Base-by-base conservation (phyloP, 2,113 vertebrate species). In the Aptenodytes forsteri region DNA sequence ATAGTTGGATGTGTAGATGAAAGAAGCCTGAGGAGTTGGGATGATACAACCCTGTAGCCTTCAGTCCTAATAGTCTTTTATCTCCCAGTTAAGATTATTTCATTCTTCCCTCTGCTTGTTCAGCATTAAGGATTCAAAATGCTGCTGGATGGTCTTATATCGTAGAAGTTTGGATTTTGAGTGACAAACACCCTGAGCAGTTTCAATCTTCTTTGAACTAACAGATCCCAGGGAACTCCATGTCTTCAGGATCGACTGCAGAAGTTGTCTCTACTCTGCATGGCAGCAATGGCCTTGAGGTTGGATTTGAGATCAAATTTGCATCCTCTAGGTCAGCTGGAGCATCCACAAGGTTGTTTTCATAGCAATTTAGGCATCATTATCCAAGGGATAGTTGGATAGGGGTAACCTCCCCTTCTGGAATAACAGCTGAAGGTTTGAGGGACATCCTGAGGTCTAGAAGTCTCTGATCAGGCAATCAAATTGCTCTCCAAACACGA, bases 271-370 rank as follows among this genome's bases (percentile, higher is more conserved):
- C 16, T 44, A 32, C 5, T 55, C 18, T 61, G 5, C 11, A 6
- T 0, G 18, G 30, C 29, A 71, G 6, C 15, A 87, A 36, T 4
- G 27, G 21, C 23, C 30, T 79, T 17, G 50, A 76, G 46, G 19
- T 20, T 59, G n/a, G 23, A 38, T 86, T 42, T 72, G 58, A 86
- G 47, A 55, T 38, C 16, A 91, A 40, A 73, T 61, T 61, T 3
- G 0, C 58, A 42, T 17, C 12, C 2, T 10, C 3, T 15, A 10
- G 23, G 2, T 59, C 56, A 38, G 3, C 25, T 72, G 32, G 8
- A 19, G 10, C 12, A 5, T 21, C 58, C 56, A 71, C 12, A 88
- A 20, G 0, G 9, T 21, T 70, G 11, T 54, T 87, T 83, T 52
- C 29, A 49, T 21, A 44, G 6, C 25, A 81, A 23, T 75, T 89